phyloP scores from a whole-genome alignment of 2,888 invertebrate species.

The Tenthredo distinguenda region DNA sequence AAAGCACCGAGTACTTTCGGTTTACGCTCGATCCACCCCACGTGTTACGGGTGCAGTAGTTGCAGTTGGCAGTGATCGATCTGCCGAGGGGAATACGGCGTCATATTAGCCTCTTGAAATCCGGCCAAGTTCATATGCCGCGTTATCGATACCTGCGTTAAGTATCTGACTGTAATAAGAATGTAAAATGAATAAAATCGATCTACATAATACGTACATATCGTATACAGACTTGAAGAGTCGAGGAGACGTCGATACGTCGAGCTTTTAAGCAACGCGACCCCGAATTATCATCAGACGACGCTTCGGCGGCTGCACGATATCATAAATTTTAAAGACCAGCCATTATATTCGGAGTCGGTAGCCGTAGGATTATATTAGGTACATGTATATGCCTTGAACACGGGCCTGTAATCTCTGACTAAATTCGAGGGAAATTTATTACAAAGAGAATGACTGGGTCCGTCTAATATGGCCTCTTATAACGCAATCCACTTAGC shows the following conservation, averaged over 20 bases:
- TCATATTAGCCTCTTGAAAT: conserved; percentile 38
- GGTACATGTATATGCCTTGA: neutral
- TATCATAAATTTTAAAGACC: neutral
- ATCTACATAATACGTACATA: neutral
- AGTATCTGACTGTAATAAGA: conserved; percentile 5
- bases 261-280: conserved; percentile 1
- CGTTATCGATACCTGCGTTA: conserved; percentile 19
- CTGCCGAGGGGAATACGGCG: neutral
- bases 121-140: conserved; percentile 16
- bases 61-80: conserved; percentile 45
- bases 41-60: conserved; percentile 14
- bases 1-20: neutral
- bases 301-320: conserved; percentile 11
- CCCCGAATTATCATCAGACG: conserved; percentile 4
- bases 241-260: conserved; percentile 22
- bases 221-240: neutral
- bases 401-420: conserved; percentile 20
- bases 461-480: neutral
- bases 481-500: conserved; percentile 35
- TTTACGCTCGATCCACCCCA: conserved; percentile 37
- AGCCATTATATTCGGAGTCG: conserved; percentile 18
- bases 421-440: conserved; percentile 20
- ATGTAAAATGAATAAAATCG: conserved; percentile 20
- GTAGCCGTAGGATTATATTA: neutral
- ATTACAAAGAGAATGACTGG: conserved; percentile 5